phyloP scores from a whole-genome alignment of 2,113 vertebrate genomes.

The Caracal caracal region DNA sequence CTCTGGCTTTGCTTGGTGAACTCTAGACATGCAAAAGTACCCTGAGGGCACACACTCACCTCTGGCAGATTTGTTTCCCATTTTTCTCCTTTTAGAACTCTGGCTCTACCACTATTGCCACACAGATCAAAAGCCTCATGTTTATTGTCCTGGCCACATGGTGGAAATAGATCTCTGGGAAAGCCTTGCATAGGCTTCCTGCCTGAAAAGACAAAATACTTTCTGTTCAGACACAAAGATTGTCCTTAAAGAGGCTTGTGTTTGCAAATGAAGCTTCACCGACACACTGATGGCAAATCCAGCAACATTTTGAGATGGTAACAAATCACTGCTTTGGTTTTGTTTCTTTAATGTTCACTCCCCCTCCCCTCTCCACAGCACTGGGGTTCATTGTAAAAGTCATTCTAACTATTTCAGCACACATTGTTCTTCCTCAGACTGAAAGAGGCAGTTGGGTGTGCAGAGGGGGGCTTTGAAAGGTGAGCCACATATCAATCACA shows the following conservation, averaged over 20 bases:
- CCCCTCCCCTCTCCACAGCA: not conserved
- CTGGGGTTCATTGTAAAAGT: conserved; percentile 42
- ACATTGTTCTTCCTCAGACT: not conserved
- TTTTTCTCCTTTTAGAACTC: conserved; percentile 78
- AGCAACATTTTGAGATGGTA: conserved; percentile 75
- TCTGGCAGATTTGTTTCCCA: conserved; percentile 82
- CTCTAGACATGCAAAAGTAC: conserved; percentile 84
- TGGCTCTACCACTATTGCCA: conserved; percentile 63
- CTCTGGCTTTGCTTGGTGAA: conserved; percentile 80
- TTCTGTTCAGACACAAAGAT: conserved; percentile 84
- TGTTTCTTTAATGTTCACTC: conserved; percentile 57
- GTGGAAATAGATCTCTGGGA: conserved; percentile 78
- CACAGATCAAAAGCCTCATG: conserved; percentile 84
- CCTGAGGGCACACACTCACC: conserved; percentile 79
- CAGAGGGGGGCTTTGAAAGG: not conserved
- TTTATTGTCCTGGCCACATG: conserved; percentile 86
- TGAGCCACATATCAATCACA: not conserved
- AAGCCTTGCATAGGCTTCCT: conserved; percentile 79
- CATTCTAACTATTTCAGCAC: not conserved
- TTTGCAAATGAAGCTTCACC: conserved; percentile 63
- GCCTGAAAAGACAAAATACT: conserved; percentile 82
- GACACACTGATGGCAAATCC: conserved; percentile 82
- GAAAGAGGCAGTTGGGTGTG: not conserved
- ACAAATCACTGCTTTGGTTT: conserved; percentile 71
- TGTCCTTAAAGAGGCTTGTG: conserved; percentile 78